phyloP scores from a whole-genome alignment of 2,113 vertebrate genomes.

The Hyla sarda region DNA sequence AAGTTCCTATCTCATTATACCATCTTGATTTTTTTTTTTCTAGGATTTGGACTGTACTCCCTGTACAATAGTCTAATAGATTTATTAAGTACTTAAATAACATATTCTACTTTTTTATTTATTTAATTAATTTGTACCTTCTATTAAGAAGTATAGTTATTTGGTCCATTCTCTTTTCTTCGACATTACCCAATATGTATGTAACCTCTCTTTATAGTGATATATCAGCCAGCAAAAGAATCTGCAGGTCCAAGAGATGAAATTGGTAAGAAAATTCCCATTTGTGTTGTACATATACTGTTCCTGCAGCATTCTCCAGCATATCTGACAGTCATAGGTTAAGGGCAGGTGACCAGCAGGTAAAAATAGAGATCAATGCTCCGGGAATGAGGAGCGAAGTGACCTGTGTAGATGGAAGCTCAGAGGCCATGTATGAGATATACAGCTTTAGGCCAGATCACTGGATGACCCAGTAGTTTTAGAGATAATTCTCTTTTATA shows the following conservation, averaged over 20 bases:
- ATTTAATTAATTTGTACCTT: not conserved
- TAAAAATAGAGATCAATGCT: conserved; percentile 22
- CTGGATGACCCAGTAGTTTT: not conserved
- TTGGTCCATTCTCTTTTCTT: not conserved
- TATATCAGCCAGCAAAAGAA: not conserved
- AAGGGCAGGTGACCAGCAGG: conserved; percentile 28
- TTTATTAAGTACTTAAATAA: not conserved
- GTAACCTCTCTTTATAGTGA: conserved; percentile 8
- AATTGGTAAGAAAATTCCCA: not conserved
- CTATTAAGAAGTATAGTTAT: not conserved
- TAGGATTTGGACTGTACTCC: not conserved
- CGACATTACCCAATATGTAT: not conserved
- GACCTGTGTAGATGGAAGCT: not conserved
- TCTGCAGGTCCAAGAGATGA: not conserved
- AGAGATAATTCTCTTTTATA: not conserved
- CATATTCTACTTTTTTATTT: no score
- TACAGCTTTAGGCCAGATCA: not conserved
- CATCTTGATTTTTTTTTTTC: no score
- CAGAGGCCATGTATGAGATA: not conserved
- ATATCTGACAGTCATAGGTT: conserved; percentile 3
- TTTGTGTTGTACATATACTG: not conserved
- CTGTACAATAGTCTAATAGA: not conserved
- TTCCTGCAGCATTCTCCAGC: not conserved
- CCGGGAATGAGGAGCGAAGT: not conserved
- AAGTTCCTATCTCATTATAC: not conserved